Evolutionary conservation across 2,113 vertebrate species (phyloP), one percentile per base, ranked within the genome.

Genomic region (Lipophrys pholis): DNA sequence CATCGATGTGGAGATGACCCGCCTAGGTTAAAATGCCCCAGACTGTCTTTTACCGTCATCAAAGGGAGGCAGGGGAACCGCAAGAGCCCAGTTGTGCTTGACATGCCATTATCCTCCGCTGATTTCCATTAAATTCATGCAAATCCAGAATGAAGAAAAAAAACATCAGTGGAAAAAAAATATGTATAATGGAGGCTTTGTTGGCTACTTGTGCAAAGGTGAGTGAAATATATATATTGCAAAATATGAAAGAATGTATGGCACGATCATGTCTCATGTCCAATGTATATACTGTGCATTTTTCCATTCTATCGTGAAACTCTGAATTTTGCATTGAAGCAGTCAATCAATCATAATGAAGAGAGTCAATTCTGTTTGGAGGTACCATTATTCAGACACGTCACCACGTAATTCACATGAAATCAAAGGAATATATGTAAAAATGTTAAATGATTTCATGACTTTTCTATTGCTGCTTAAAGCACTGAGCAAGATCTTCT

Each of bases 1-100:
- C 74, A 64, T 71, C 42, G 66, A 72, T 77, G 64, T 53, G 7
- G 43, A 45, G 39, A 35, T 39, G 17, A 45, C 7, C 52, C 11
- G 14, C 0, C 1, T 50, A 78, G 48, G 66, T 74, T 57, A 55
- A 74, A 70, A 62, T 48, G 38, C 17, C 45, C 0, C n/a, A 15
- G 38, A 75, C 8, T 6, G 17, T 45, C 9, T 30, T 30, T 65
- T 16, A 6, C 7, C 42, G 43, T 54, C 49, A 66, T 49, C 1
- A 3, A 5, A 58, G 21, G 70, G 71, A 40, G 35, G 43, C 58
- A 45, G 51, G 16, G 3, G 15, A 62, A 64, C 54, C 35, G 11
- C 6, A 8, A 16, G 48, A 42, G 51, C 45, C 51, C 17, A 36
- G 17, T 6, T 59, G 57, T 35, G 49, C 36, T 70, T 73, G 15